Evolutionary conservation across 2,113 vertebrate genomes (phyloP).

Genomic region (Nycticebus coucang): DNA sequence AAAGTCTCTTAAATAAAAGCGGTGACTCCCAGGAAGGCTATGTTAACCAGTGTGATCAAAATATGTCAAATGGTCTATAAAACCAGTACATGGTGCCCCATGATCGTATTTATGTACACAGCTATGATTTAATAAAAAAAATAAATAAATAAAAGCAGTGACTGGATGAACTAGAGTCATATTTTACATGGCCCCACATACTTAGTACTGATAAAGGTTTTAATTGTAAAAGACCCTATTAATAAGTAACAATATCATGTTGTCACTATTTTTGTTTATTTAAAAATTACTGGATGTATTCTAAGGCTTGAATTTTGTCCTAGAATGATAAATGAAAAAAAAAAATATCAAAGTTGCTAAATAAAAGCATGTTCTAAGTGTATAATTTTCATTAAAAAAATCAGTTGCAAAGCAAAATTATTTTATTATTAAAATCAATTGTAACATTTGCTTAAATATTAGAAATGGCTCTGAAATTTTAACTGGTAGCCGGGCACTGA

Average conservation of each 20-base stretch:
- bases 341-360: not conserved
- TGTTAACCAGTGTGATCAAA: no score
- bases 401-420: not conserved
- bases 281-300: not conserved
- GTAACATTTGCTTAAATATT: not conserved
- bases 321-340: not conserved
- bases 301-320: not conserved
- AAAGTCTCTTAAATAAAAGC: not conserved
- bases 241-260: not conserved
- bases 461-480: not conserved
- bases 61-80: no score
- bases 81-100: no score
- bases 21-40: no score
- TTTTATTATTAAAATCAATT: not conserved
- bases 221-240: not conserved
- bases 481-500: not conserved
- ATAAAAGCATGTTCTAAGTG: not conserved
- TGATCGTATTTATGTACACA: no score
- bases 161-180: not conserved
- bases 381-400: not conserved
- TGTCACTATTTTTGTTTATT: not conserved
- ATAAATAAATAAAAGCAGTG: no score
- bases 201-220: not conserved
- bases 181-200: not conserved
- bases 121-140: no score